Base-by-base conservation (phyloP, 1,140 invertebrate species). In the Euwallacea similis region DNA sequence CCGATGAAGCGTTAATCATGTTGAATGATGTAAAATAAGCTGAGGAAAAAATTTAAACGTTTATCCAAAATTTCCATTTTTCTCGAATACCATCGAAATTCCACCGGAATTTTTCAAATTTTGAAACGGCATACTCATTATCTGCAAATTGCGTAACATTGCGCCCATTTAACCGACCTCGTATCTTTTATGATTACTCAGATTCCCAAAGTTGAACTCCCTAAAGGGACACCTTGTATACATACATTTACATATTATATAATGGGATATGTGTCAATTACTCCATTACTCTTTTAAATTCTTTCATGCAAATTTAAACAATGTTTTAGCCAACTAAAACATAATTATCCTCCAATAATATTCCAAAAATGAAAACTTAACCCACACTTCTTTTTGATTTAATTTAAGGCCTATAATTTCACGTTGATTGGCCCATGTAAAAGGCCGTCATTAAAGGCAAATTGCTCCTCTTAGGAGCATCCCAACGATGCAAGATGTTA, bases 341-440 rank as follows among this genome's bases (percentile, higher is more conserved):
- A 60, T 68, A 68, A 68, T 68, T 60, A 68, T 56, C 64, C 53
- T 33, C 42, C 64, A 50, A 50, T 53, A 42, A 54, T 56, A 43
- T 66, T 43, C 9, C 42, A 66, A 66, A 66, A 66, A 66, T 11
- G 41, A 66, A 66, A 66, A 66, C 64, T 6, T 8, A 8, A 10
- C 10, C 66, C 44, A 15, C 50, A 56, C 60, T 11, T 58, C 42
- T 41, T 33, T 69, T 69, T 70, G 69, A 70, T 70, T 70, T 70
- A 70, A 70, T 70, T 70, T 70, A 70, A 16, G 69, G 50, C 58
- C 69, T 70, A 64, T 70, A 70, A 70, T 70, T 70, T 70, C 9
- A 15, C 61, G 69, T 70, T 70, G 69, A 70, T 70, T 70, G 69
- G 60, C 42, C 50, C 10, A 70, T 70, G 69, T 70, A 70, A 70